Percentiles rank a stretch among this genome's conserved stretches.
These are phyloP conservation scores for Patella vulgata DNA, from an alignment of 1,140 invertebrate genomes.

Conservation along the genomic window DNA sequence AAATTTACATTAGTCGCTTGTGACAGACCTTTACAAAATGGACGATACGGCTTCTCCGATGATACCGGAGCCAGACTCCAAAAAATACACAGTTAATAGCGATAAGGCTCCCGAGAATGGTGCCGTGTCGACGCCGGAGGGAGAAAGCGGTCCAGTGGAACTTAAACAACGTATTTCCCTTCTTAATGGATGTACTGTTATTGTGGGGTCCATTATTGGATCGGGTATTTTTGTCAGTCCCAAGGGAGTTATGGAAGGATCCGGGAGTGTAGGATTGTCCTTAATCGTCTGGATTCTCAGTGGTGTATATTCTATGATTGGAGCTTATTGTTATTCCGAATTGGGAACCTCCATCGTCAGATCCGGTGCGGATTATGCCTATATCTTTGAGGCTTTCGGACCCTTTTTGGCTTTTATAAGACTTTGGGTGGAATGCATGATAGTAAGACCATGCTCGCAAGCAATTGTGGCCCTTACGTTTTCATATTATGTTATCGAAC, in stretches of 20 bases:
- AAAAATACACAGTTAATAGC: conserved; percentile 1
- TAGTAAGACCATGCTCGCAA: conserved; percentile 80
- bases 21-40: too few relatives aligned
- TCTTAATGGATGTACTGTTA: conserved; percentile 62
- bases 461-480: conserved; percentile 66
- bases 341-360: conserved; percentile 59
- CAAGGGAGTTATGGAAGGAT: conserved; percentile 83
- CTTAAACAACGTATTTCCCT: conserved; percentile 59
- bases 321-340: conserved; percentile 64
- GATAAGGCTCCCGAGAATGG: neutral
- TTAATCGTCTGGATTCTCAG: conserved; percentile 85
- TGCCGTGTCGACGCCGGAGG: neutral
- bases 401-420: conserved; percentile 64
- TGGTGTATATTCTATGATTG: conserved; percentile 82
- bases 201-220: conserved; percentile 65
- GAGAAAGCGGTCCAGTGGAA: conserved; percentile 37
- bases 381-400: conserved; percentile 65
- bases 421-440: conserved; percentile 71
- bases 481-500: conserved; percentile 65
- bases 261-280: conserved; percentile 87
- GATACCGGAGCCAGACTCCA: too few relatives aligned
- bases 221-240: conserved; percentile 97
- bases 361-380: conserved; percentile 65
- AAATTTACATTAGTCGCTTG: too few relatives aligned
- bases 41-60: too few relatives aligned